phyloP scores from a whole-genome alignment of 1,140 invertebrate species.

The Anagrus nilaparvatae region DNA sequence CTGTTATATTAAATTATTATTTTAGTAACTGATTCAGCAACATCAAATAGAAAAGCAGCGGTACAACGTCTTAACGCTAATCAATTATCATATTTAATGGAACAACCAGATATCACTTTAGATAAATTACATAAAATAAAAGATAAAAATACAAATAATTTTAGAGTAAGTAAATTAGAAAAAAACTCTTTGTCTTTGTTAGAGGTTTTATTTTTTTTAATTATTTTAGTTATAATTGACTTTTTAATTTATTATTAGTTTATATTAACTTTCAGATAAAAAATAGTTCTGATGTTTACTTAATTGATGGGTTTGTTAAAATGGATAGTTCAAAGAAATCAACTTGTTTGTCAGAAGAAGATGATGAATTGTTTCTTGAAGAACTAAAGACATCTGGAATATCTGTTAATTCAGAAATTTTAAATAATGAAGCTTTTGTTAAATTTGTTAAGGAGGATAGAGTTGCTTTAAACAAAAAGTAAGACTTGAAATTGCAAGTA shows the following conservation, averaged over 20 bases:
- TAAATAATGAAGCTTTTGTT: background rate
- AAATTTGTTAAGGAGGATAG: background rate
- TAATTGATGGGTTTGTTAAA: no score
- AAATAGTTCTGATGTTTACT: background rate
- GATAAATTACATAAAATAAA: conserved; percentile 44
- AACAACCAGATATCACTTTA: conserved; percentile 44
- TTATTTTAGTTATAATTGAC: background rate
- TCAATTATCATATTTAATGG: conserved; percentile 52
- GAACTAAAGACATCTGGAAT: conserved; percentile 8
- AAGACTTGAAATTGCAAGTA: background rate
- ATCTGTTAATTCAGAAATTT: no score
- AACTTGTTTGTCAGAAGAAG: background rate
- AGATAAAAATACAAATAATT: background rate
- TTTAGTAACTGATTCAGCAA: conserved; percentile 49
- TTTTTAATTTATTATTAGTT: background rate
- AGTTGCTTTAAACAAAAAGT: background rate
- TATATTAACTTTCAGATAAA: background rate
- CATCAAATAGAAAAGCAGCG: conserved; percentile 50
- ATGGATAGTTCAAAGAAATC: background rate
- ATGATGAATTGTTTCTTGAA: conserved; percentile 3
- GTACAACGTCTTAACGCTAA: conserved; percentile 52
- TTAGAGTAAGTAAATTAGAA: background rate
- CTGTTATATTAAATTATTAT: conserved; percentile 9
- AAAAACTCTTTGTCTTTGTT: background rate
- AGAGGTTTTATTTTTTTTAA: background rate